Evolutionary conservation across 2,113 vertebrate species (phyloP).

Genomic region (Ifrita kowaldi): DNA sequence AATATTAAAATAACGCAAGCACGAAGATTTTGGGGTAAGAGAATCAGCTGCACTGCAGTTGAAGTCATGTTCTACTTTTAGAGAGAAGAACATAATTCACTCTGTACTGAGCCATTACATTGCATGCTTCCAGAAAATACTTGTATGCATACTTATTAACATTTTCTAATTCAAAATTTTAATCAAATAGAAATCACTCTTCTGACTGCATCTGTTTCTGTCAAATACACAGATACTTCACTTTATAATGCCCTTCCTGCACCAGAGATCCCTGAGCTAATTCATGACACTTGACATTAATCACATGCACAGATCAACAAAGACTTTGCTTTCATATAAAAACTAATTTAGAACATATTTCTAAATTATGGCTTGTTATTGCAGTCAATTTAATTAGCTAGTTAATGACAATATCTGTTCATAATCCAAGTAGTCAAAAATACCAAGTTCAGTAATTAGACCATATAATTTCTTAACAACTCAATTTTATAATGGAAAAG

Average conservation of each 20-base stretch:
- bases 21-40: neutral
- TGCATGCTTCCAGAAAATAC: neutral
- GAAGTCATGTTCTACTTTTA: neutral
- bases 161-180: slow-evolving; percentile 29
- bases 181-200: neutral
- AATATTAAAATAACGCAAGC: neutral
- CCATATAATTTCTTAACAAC: slow-evolving; percentile 68
- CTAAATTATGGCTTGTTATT: slow-evolving; percentile 72
- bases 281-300: slow-evolving; percentile 69
- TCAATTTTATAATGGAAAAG: slow-evolving; percentile 67
- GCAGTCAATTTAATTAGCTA: slow-evolving; percentile 73
- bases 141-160: neutral
- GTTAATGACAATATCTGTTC: slow-evolving; percentile 75
- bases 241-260: slow-evolving; percentile 9
- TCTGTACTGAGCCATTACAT: neutral
- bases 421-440: slow-evolving; percentile 75
- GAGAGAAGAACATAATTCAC: neutral
- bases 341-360: slow-evolving; percentile 74
- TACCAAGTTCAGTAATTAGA: slow-evolving; percentile 72
- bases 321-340: slow-evolving; percentile 67
- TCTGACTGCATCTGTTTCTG: slow-evolving; percentile 17
- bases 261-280: slow-evolving; percentile 50
- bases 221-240: slow-evolving; percentile 5
- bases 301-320: slow-evolving; percentile 71
- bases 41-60: neutral